Base-by-base conservation (phyloP, 1,140 invertebrate species). In the Zaprionus ghesquierei region DNA sequence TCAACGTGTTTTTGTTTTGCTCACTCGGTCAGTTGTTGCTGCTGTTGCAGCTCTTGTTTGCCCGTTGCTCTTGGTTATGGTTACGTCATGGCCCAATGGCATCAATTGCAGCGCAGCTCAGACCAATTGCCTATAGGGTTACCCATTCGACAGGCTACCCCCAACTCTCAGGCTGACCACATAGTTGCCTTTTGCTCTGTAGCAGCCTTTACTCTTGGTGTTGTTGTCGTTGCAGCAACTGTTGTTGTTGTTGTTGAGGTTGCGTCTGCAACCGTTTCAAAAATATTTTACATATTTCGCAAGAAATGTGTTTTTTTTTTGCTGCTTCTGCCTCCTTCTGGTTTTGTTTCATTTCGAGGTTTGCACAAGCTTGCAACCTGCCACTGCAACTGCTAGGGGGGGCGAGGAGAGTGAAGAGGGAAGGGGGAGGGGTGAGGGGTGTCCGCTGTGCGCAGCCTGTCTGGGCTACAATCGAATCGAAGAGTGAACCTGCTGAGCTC, bases 201-300 rank as follows among this genome's bases (percentile, higher is more conserved):
- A 22, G 20, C 4, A 23, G 5, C 13, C 12, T 51, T 29, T 46
- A 35, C 46, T 59, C 22, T 4, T 58, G 55, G 15, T 64, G 8
- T 18, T 53, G 9, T 35, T 73, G 49, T 41, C 64, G 35, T 29
- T 61, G 49, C 58, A 76, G 71, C 22, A 63, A 66, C 62, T 58
- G 65, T 56, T 46, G 41, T 46, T 22, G 41, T 46, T 46, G 41
- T 12, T 22, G 15, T 46, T 22, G n/a, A 53, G 62, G 62, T 44
- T 79, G 71, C 71, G 75, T 87, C 70, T 87, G 79, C 65, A 73
- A 82, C 59, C 75, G 75, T 87, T 89, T 87, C 76, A 87, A 68
- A 89, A 89, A 89, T 86, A 81, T 75, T 81, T 87, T 64, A 77
- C 69, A 79, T 75, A 75, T 78, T 78, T 78, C 75, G 75, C 51